Conservation (phyloP, 2,113 vertebrate genomes). For the Anoura caudifer region DNA sequence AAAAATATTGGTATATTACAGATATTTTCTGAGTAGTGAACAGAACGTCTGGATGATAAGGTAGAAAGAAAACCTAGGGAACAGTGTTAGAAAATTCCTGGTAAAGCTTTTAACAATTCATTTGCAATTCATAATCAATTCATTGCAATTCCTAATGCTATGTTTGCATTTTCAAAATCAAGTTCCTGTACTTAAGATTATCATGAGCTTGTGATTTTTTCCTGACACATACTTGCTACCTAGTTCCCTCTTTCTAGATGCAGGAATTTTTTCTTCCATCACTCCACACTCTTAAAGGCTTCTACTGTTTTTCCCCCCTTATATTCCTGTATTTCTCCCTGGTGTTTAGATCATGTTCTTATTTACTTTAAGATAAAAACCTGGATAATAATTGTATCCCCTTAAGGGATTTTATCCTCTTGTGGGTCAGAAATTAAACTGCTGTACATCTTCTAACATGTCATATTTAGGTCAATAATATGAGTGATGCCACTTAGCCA, state of each 20-base stretch:
- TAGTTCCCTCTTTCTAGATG: background rate
- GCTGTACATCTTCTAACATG: background rate
- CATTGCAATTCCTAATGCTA: background rate
- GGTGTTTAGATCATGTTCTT: background rate
- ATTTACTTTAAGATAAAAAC: background rate
- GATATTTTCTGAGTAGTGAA: background rate
- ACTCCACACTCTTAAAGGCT: background rate
- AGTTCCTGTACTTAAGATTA: background rate
- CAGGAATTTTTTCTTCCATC: background rate
- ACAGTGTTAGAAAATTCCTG: background rate
- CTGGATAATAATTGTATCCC: background rate
- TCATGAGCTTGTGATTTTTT: background rate
- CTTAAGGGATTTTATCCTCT: background rate
- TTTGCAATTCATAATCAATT: slow-evolving; percentile 1
- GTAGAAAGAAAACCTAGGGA: background rate
- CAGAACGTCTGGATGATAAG: background rate
- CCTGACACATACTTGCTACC: background rate
- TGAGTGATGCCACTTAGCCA: background rate
- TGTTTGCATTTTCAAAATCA: slow-evolving; percentile 9
- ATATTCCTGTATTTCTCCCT: background rate
- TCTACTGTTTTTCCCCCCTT: background rate
- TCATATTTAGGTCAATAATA: background rate
- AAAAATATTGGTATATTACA: background rate
- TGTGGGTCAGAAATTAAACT: background rate
- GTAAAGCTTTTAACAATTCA: background rate